These are phyloP conservation scores for Pseudomyrmex concolor DNA, from an alignment of 1,140 invertebrate species.

Conservation along the genomic window DNA sequence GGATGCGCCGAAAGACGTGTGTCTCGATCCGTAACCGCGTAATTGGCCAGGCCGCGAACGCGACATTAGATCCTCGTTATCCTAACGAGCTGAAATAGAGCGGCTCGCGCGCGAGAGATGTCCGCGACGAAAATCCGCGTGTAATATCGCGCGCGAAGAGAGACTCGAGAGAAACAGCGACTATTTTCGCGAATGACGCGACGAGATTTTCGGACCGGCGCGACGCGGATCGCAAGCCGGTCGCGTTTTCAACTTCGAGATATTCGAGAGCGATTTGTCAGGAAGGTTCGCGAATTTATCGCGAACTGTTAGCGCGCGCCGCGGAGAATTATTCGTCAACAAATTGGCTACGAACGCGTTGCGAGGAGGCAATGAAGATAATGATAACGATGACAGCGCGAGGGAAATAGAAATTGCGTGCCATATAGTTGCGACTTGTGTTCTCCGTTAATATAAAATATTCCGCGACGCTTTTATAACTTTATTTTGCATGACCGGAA, in stretches of 20 bases:
- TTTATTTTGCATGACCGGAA: not conserved
- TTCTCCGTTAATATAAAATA: slow-evolving; percentile 7
- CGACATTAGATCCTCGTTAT: slow-evolving; percentile 85
- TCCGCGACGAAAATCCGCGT: slow-evolving; percentile 65
- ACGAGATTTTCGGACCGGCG: no score
- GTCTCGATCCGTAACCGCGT: slow-evolving; percentile 73
- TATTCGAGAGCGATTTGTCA: slow-evolving; percentile 37
- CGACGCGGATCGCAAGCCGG: not conserved
- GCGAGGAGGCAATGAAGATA: slow-evolving; percentile 22
- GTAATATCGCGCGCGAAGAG: not conserved
- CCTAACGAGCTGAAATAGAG: slow-evolving; percentile 84
- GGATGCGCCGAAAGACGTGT: slow-evolving; percentile 73
- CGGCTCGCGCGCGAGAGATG: slow-evolving; percentile 53
- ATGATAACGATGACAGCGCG: slow-evolving; percentile 32
- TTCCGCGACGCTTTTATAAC: not conserved
- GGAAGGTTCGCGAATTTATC: slow-evolving; percentile 30
- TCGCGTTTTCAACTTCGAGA: slow-evolving; percentile 40
- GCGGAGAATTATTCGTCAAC: slow-evolving; percentile 25
- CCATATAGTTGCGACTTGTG: not conserved
- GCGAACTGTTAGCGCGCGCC: not conserved
- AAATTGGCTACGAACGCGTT: slow-evolving; percentile 29
- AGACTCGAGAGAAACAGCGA: not conserved
- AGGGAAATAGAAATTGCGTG: not conserved
- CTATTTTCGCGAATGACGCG: slow-evolving; percentile 55
- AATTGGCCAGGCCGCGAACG: slow-evolving; percentile 82